Conservation (phyloP, 2,888 invertebrate species). For the Drosophila cracens region DNA sequence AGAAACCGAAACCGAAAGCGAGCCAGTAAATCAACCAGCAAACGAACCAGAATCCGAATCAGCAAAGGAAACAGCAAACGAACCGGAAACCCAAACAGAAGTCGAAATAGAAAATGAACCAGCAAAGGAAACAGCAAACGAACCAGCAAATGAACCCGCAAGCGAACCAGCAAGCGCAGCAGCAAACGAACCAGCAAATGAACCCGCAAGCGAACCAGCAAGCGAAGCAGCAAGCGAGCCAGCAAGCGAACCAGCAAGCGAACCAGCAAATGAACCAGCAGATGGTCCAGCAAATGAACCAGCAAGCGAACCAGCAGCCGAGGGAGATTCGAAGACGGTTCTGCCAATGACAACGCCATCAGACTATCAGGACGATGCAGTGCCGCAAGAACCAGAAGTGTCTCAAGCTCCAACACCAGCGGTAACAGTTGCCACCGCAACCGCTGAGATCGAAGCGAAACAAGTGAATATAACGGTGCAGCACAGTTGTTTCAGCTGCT, state of each 20-base stretch:
- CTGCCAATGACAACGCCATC: neutral
- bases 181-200: neutral
- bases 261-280: neutral
- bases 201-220: neutral
- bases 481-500: constrained; percentile 40
- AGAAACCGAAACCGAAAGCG: neutral
- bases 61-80: neutral
- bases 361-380: constrained; percentile 50
- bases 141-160: neutral
- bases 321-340: neutral
- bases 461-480: neutral
- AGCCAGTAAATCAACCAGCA: neutral
- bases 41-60: neutral
- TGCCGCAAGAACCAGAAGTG: constrained; percentile 2
- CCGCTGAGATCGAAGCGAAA: neutral
- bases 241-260: neutral
- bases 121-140: neutral
- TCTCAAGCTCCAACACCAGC: neutral
- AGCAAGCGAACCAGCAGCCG: neutral
- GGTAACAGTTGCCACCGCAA: neutral
- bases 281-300: neutral
- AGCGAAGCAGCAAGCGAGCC: neutral
- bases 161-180: neutral
- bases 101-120: neutral
- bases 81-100: neutral